Evolutionary conservation across 2,113 vertebrate species (phyloP), one percentile per base, ranked within the genome.

Genomic region (Leptodactylus fuscus): DNA sequence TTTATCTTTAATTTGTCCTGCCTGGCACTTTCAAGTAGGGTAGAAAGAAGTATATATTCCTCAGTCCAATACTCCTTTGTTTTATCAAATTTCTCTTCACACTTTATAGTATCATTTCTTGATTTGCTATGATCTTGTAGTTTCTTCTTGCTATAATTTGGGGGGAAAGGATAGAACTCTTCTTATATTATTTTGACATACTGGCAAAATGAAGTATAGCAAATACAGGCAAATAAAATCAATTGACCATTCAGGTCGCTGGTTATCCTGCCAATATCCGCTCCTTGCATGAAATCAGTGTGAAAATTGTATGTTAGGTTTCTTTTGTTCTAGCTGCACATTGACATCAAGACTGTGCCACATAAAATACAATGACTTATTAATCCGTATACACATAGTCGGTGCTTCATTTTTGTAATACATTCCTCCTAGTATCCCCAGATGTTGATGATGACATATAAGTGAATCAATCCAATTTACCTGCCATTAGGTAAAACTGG

Each of bases 1-100:
- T 83, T 74, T 83, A 73, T 83, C 82, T 75, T 83, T 83, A 83
- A 83, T 83, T 83, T 83, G 51, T 48, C 82, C 49, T 75, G 53
- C 58, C 82, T 83, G 49, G 38, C 70, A 83, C 82, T 60, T 74
- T 75, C 49, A 32, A 41, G 46, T 51, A n/a, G 41, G 60, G 41
- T 70, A 71, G 32, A 71, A 38, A 60, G 81, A 32, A 60, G 69
- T 83, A 55, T 83, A 87, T 62, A 67, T 79, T 80, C 53, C 36
- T 8, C 76, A 84, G 76, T 73, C 51, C 69, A 85, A 75, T 81
- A 36, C 24, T 74, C 32, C 34, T 67, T 74, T 51, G 77, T 71
- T 58, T 87, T 84, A 85, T 84, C 67, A 80, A 80, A 62, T 80
- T 80, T 80, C 36, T 53, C 46, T 55, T 83, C 32, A 53, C 11